These are phyloP conservation scores for Tichodroma muraria DNA, from an alignment of 2,113 vertebrate species.

Conservation along the genomic window DNA sequence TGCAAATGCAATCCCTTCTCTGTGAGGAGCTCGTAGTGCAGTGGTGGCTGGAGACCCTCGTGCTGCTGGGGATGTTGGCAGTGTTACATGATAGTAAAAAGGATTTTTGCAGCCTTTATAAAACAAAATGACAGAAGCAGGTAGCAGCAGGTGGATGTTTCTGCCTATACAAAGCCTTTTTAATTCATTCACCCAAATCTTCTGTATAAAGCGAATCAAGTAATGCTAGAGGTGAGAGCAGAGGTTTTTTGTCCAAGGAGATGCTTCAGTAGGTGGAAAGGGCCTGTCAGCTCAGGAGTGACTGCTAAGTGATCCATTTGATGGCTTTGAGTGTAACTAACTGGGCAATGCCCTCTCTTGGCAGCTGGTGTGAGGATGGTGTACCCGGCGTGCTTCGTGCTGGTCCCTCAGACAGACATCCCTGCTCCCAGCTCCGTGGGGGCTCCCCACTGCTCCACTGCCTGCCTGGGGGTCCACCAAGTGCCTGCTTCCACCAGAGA, in stretches of 20 bases:
- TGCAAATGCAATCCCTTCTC: neutral
- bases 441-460: conserved; percentile 85
- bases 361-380: conserved; percentile 96
- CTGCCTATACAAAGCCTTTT: neutral
- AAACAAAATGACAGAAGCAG: neutral
- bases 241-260: neutral
- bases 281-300: neutral
- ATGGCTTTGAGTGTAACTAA: neutral
- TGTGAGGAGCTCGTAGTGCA: neutral
- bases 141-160: neutral
- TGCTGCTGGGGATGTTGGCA: neutral
- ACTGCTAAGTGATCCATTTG: neutral
- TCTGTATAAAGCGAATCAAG: neutral
- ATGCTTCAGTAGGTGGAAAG: neutral
- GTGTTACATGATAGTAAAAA: neutral
- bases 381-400: conserved; percentile 92
- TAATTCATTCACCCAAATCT: neutral
- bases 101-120: neutral
- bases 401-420: conserved; percentile 96
- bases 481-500: conserved; percentile 95
- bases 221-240: neutral
- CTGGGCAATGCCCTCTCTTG: neutral
- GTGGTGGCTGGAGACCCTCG: neutral
- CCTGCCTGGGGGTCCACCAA: conserved; percentile 90
- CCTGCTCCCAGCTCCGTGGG: conserved; percentile 82